Evolutionary conservation across 64 coral and sea anemone genomes (phyloP).

Genomic region (Dendronephthya gigantea): DNA sequence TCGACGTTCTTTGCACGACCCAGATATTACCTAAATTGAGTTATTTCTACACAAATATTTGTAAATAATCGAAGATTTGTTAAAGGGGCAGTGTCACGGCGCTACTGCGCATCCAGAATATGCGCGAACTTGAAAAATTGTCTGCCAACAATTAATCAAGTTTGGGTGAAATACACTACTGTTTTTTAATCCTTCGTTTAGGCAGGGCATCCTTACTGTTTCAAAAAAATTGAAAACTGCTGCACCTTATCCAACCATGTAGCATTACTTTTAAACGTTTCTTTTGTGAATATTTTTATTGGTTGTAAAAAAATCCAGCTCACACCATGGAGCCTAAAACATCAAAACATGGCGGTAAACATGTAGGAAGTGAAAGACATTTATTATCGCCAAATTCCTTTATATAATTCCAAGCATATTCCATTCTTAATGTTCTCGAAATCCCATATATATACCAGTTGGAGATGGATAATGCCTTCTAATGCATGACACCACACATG

Average conservation of each 20-base stretch:
- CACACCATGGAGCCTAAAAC: neutral
- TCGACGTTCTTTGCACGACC: no score
- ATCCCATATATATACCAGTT: constrained; percentile 21
- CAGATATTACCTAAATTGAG: no score
- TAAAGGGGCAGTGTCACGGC: constrained; percentile 1
- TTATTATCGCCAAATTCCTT: constrained; percentile 7
- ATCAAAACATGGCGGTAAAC: constrained; percentile 17
- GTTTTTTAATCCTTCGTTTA: neutral
- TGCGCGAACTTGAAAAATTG: constrained; percentile 17
- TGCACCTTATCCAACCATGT: constrained; percentile 17
- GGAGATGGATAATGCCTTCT: constrained; percentile 12
- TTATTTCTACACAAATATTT: no score
- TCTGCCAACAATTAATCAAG: constrained; percentile 15
- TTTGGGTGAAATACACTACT: constrained; percentile 4
- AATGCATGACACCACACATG: neutral
- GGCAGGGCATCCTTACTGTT: neutral
- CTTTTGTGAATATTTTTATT: neutral
- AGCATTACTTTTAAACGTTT: constrained; percentile 7
- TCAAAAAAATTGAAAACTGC: neutral
- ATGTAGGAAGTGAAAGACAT: neutral
- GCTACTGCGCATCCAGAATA: constrained; percentile 18
- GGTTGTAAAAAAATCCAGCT: constrained; percentile 1
- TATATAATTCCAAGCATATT: no score
- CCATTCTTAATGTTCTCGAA: neutral
- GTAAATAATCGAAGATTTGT: no score